Evolutionary conservation across 1,140 invertebrate genomes (phyloP).

Genomic region (Cepaea nemoralis): DNA sequence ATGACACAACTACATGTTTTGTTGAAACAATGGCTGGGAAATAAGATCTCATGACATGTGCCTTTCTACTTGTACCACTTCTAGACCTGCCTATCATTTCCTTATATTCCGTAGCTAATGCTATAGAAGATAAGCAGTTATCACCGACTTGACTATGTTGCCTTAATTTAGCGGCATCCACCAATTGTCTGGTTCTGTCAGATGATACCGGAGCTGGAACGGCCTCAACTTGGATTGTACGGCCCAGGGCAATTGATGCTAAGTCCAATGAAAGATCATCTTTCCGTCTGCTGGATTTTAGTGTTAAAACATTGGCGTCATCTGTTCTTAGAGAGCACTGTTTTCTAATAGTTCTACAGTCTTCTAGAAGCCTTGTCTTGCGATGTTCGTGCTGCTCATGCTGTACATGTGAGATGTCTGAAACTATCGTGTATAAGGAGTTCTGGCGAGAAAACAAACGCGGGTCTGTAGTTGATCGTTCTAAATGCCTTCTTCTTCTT

Average conservation of each 20-base stretch:
- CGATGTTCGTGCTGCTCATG: not conserved
- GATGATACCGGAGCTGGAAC: slow-evolving; percentile 2
- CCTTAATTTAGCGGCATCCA: not conserved
- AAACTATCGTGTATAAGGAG: not conserved
- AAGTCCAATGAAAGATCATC: slow-evolving; percentile 29
- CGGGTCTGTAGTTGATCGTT: not conserved
- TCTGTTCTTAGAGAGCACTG: not conserved
- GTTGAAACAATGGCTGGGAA: no score
- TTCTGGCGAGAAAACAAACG: not conserved
- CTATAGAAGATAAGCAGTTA: not conserved
- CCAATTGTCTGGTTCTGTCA: not conserved
- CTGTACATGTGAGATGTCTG: not conserved
- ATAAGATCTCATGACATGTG: no score
- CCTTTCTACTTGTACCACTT: no score
- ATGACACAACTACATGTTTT: no score
- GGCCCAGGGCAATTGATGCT: slow-evolving; percentile 21
- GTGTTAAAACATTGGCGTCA: not conserved
- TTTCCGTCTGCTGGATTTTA: slow-evolving; percentile 21
- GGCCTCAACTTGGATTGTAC: slow-evolving; percentile 15
- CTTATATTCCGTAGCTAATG: no score
- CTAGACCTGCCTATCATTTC: no score
- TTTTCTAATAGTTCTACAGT: not conserved
- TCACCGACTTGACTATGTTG: not conserved
- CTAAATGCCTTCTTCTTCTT: not conserved
- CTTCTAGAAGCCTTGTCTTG: not conserved